Conservation (phyloP, 2,888 invertebrate species). For the Lamellibrachia columna region DNA sequence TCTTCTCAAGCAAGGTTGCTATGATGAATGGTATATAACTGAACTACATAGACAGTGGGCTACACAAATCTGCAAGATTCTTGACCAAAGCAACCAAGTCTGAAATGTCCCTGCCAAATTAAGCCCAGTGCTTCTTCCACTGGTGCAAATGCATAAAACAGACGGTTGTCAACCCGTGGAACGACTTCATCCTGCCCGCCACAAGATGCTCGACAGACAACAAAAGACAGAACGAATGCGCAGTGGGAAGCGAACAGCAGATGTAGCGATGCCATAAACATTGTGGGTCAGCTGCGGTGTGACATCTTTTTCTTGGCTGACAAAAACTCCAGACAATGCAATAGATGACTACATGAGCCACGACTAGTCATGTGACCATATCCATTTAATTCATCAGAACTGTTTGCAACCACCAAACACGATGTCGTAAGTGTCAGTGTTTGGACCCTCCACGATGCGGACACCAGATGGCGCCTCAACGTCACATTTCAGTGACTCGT, state of each 20-base stretch:
- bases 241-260: background rate
- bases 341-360: background rate
- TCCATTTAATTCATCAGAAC: background rate
- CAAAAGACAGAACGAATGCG: background rate
- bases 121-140: background rate
- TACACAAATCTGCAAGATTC: too few relatives aligned
- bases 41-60: too few relatives aligned
- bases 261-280: background rate
- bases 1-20: background rate
- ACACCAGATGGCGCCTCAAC: background rate
- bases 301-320: background rate
- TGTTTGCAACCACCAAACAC: background rate
- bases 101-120: background rate
- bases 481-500: constrained; percentile 11
- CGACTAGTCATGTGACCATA: background rate
- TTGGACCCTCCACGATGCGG: background rate
- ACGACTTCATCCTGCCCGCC: background rate
- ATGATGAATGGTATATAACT: background rate
- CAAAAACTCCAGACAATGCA: background rate
- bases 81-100: background rate
- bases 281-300: background rate
- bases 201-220: background rate
- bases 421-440: background rate
- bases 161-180: background rate
- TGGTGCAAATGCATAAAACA: constrained; percentile 5